Base-by-base conservation (phyloP, 2,888 invertebrate species). In the Yponomeuta malinellus region DNA sequence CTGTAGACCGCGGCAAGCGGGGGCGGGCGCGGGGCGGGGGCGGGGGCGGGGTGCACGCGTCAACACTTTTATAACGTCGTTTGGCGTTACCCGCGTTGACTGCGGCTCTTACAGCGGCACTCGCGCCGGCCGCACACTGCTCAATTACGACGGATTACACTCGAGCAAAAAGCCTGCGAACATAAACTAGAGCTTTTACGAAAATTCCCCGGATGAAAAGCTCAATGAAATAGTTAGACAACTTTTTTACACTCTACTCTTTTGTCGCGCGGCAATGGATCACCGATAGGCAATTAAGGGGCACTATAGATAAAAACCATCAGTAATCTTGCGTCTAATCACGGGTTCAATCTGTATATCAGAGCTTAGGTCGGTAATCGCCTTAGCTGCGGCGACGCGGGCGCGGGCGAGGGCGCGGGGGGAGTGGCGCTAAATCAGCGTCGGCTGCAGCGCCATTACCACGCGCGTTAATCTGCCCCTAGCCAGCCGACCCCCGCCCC, bases 361-460 rank as follows among this genome's bases (percentile, higher is more conserved):
- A 59, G 52, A 59, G 52, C 52, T 59, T 59, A 59, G 52, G 52
- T 59, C 52, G 15, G 52, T 59, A 59, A 59, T 59, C 52, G 52
- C 52, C 52, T 59, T 59, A 59, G 15, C 52, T 15, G 52, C 15
- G 15, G 52, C 52, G 52, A 15, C 52, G 52, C 52, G 12, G 52
- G 15, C 52, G 52, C 52, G 52, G 52, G 52, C 52, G 52, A 15
- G 52, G 52, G 52, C 10, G 52, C 52, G 52, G 52, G 52, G 12
- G 52, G 4, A 5, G 15, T 15, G 52, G 52, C 5, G 52, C 52
- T 59, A 59, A 59, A 59, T 59, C 64, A 64, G 64, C 64, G 64
- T 31, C 64, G 64, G 64, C 23, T 29, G 64, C 64, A 64, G 64
- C 64, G 64, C 64, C 64, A 64, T 31, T 31, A 64, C 64, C 64